These are phyloP conservation scores for Hartigia nigra DNA, from an alignment of 2,888 invertebrate species.

Conservation along the genomic window DNA sequence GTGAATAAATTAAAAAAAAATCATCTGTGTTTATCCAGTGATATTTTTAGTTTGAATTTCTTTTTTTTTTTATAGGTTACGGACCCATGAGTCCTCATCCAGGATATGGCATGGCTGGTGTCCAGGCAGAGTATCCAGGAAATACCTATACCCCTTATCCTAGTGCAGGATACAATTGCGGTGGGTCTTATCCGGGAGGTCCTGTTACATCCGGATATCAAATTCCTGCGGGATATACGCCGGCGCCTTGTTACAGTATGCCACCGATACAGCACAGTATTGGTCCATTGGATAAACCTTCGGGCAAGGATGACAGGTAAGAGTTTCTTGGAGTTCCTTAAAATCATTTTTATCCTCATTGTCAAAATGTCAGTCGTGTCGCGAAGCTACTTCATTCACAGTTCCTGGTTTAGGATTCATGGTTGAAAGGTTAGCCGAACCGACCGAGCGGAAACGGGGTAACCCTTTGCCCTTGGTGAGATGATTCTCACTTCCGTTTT, in stretches of 20 bases:
- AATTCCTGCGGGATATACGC: constrained; percentile 77
- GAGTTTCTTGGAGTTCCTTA: neutral
- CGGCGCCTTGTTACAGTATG: constrained; percentile 86
- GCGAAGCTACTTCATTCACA: neutral
- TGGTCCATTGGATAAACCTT: constrained; percentile 71
- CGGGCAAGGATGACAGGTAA: constrained; percentile 79
- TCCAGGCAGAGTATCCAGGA: constrained; percentile 84
- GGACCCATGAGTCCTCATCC: constrained; percentile 88
- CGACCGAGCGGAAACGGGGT: neutral
- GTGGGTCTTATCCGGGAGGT: constrained; percentile 67
- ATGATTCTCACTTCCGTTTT: neutral
- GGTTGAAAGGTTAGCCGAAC: neutral
- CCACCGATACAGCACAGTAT: constrained; percentile 79
- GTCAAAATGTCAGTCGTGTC: neutral
- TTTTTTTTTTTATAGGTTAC: constrained; percentile 71
- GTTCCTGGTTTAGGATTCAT: neutral
- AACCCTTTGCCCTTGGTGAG: neutral
- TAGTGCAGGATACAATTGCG: constrained; percentile 72
- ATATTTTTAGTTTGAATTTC: neutral
- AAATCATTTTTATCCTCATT: neutral
- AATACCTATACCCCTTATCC: constrained; percentile 79
- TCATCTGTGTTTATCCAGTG: neutral
- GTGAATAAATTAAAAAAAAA: neutral
- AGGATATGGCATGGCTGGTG: constrained; percentile 81
- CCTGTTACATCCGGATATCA: constrained; percentile 72